Conservation (phyloP, 2,888 invertebrate genomes). For the Lutraria lutraria region DNA sequence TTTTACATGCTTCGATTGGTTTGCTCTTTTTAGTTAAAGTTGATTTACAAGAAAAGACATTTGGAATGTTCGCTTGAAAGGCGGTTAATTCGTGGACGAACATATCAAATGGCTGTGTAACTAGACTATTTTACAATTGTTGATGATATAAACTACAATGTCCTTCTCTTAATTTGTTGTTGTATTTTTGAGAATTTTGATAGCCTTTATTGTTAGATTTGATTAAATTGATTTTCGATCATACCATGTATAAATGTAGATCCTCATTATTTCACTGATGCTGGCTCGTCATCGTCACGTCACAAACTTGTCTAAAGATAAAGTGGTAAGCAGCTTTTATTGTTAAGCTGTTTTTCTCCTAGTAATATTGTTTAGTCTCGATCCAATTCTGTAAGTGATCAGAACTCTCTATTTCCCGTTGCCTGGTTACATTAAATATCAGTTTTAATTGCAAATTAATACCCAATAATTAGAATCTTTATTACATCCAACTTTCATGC, state of each 20-base stretch:
- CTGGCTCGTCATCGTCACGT: background rate
- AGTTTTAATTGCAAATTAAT: constrained; percentile 22
- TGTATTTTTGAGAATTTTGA: background rate
- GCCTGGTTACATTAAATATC: constrained; percentile 24
- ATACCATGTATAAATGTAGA: background rate
- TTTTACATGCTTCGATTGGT: constrained; percentile 24
- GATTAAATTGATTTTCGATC: constrained; percentile 8
- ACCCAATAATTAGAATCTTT: background rate
- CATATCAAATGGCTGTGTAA: background rate
- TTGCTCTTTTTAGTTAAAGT: background rate
- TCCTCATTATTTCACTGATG: background rate
- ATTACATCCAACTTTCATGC: background rate
- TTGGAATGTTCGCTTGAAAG: background rate
- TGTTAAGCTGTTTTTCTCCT: background rate
- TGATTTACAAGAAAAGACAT: constrained; percentile 24
- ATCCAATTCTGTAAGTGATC: background rate
- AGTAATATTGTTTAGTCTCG: background rate
- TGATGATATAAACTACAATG: constrained; percentile 8
- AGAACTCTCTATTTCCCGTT: constrained; percentile 8
- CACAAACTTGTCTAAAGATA: background rate
- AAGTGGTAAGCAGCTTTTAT: background rate
- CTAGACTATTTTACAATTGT: background rate
- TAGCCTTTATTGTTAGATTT: background rate
- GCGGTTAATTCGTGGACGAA: constrained; percentile 12
- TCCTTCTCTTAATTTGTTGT: background rate